phyloP scores from a whole-genome alignment of 2,113 vertebrate species.

The Chitala chitala region DNA sequence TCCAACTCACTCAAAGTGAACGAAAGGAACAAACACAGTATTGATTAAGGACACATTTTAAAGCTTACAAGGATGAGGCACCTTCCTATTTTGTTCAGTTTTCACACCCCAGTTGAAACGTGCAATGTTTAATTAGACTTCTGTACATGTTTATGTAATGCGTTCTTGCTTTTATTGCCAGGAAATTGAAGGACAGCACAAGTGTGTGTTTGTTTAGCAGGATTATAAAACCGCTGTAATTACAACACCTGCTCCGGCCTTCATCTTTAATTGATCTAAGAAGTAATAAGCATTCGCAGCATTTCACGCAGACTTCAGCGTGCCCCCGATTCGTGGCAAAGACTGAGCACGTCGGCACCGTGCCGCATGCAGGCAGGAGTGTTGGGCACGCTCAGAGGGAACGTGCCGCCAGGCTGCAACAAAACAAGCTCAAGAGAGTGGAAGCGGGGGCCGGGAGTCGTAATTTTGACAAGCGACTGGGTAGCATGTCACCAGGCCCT shows the following conservation, averaged over 20 bases:
- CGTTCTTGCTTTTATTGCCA: background rate
- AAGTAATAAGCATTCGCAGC: conserved; percentile 39
- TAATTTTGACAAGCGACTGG: conserved; percentile 89
- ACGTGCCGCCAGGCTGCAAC: conserved; percentile 81
- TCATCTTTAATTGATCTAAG: conserved; percentile 45
- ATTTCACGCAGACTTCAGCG: background rate
- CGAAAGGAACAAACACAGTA: too few species aligned
- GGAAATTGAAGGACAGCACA: conserved; percentile 26
- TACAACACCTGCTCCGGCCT: conserved; percentile 39
- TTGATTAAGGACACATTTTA: too few species aligned
- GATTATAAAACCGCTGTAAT: conserved; percentile 36
- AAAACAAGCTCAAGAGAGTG: conserved; percentile 87
- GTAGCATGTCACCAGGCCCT: conserved; percentile 77
- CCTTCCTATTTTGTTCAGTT: background rate
- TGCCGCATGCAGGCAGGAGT: conserved; percentile 66
- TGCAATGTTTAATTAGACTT: conserved; percentile 18
- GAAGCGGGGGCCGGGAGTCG: conserved; percentile 81
- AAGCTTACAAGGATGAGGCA: too few species aligned
- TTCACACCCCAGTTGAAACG: background rate
- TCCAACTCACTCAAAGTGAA: too few species aligned
- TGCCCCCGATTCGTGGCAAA: background rate
- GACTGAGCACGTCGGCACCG: conserved; percentile 10
- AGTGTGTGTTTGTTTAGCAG: conserved; percentile 32
- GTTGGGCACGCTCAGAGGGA: conserved; percentile 80
- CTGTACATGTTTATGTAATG: background rate